Percentiles rank a stretch among this genome's conserved stretches.
phyloP scores from a whole-genome alignment of 2,113 vertebrate species.

The Pipra filicauda region DNA sequence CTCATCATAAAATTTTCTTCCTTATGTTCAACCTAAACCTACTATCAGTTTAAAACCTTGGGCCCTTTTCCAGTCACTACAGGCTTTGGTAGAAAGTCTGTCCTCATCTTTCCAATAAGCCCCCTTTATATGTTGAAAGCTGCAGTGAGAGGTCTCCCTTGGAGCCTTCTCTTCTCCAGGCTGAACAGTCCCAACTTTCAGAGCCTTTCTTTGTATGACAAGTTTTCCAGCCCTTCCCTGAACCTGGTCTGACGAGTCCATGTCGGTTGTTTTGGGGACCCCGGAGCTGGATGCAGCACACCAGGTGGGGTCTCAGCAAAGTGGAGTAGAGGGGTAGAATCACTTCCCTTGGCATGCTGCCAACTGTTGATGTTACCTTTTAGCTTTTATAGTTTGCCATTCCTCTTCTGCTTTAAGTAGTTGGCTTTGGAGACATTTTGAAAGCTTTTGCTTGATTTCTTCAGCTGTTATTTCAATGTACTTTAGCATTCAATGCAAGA shows the following conservation, averaged over 20 bases:
- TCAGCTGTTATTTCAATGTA: not conserved
- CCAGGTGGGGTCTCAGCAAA: not conserved
- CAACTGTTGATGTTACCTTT: not conserved
- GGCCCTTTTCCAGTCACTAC: not conserved
- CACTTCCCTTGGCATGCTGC: rapidly evolving
- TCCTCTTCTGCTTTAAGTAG: not conserved
- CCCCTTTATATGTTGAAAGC: not conserved
- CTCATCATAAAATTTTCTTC: not conserved
- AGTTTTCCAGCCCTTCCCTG: not conserved
- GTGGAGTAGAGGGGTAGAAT: not conserved
- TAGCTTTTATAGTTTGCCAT: not conserved
- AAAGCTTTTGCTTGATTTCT: not conserved
- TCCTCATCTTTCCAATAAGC: not conserved
- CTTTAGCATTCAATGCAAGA: not conserved
- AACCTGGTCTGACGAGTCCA: not conserved
- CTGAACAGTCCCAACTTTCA: not conserved
- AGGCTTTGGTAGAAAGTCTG: not conserved
- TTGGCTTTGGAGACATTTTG: not conserved
- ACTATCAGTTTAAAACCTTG: not conserved
- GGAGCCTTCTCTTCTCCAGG: not conserved
- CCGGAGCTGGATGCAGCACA: not conserved
- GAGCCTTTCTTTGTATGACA: not conserved
- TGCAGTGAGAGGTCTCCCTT: not conserved
- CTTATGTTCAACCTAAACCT: not conserved
- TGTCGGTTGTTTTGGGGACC: not conserved